phyloP scores from a whole-genome alignment of 35 echinoderm and acorn worm genomes.

The Stichopus chloronotus region DNA sequence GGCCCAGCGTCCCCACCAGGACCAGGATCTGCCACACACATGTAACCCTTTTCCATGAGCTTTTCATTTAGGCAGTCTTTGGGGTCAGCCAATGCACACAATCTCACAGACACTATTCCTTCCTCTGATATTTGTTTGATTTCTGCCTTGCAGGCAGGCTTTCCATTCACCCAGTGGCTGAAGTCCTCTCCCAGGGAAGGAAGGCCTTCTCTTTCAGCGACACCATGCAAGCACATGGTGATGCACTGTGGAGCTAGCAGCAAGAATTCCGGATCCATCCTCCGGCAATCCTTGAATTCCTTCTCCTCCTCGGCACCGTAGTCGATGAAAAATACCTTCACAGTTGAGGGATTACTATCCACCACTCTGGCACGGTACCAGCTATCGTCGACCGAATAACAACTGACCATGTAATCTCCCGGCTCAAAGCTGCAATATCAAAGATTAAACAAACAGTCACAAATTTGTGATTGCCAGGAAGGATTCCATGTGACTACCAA shows the following conservation, averaged over 20 bases:
- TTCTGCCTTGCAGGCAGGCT: neutral
- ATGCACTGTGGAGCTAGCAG: slow-evolving; percentile 10
- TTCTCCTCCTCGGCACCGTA: slow-evolving; percentile 20
- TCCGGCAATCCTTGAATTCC: neutral
- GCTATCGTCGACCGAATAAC: neutral
- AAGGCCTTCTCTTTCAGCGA: neutral
- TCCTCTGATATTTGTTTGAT: neutral
- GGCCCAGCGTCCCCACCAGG: neutral
- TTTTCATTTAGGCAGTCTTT: neutral
- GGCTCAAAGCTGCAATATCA: neutral
- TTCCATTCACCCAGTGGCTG: neutral
- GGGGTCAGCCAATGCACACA: neutral
- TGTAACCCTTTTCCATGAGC: neutral
- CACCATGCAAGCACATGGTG: neutral
- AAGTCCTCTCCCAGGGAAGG: neutral
- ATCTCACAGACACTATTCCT: neutral
- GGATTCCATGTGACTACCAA: too few relatives aligned
- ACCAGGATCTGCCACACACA: neutral
- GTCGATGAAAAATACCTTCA: slow-evolving; percentile 7
- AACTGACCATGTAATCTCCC: neutral
- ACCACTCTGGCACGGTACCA: slow-evolving; percentile 29
- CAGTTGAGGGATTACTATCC: neutral
- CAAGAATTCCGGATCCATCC: neutral
- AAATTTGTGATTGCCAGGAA: too few relatives aligned
- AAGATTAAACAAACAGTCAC: neutral